Evolutionary conservation across 2,888 invertebrate genomes (phyloP), one percentile per base, ranked within the genome.

Genomic region (Andrena chrysosceles): DNA sequence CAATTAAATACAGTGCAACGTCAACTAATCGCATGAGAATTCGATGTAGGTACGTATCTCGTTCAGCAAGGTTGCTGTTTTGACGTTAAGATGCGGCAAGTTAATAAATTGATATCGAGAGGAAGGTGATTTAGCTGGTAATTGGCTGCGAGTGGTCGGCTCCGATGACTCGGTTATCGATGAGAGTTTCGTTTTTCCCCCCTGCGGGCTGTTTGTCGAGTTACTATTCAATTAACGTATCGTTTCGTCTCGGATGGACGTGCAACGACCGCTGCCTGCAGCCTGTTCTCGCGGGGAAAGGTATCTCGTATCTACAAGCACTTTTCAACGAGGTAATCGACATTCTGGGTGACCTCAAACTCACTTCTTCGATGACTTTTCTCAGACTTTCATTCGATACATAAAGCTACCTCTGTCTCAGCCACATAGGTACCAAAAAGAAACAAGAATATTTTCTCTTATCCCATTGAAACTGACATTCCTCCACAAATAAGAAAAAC

Each of bases 181-280:
- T 64, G 79, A 33, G 26, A 48, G 26, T 69, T 49, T 49, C 76
- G 35, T 62, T 54, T 52, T 49, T 49, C 26, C 10, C 23, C 35
- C 52, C 35, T 31, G 62, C 20, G 67, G 52, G 74, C 62, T 68
- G 77, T 42, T 78, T 74, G 74, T 56, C 74, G 74, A 62, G 74
- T 74, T 74, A 68, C 77, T 68, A 78, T 78, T 78, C 77, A 78
- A 78, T 78, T 78, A 78, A 78, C 74, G 77, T 73, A 77, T 73
- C 77, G 66, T 67, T 77, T 66, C 71, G 76, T 77, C 72, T 71
- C 77, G 77, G 62, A 74, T 67, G 77, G 33, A 35, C 67, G 74
- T 74, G 67, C 77, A 78, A 49, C 74, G 60, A 5, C 49, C 77
- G 23, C 66, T n/a, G 42, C 2, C 33, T 33, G n/a, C 26, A 66